Conservation (phyloP, 2,113 vertebrate species). For the Fregata magnificens region DNA sequence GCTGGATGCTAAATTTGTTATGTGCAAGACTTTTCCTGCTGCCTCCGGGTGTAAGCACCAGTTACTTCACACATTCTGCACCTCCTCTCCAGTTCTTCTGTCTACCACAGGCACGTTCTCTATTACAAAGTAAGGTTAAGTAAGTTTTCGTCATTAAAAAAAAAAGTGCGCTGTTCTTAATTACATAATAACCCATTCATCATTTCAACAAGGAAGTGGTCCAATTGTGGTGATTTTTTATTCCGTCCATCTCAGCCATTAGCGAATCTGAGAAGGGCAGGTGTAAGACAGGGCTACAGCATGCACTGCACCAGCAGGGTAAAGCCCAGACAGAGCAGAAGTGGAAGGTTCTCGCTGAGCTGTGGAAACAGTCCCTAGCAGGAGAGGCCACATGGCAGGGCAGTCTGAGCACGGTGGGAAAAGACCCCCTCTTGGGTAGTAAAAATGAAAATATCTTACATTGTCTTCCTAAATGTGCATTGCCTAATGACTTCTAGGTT, state of each 20-base stretch:
- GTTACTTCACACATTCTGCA: neutral
- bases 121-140: neutral
- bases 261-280: neutral
- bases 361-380: neutral
- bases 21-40: neutral
- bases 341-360: neutral
- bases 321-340: neutral
- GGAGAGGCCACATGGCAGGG: neutral
- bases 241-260: neutral
- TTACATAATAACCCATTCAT: neutral
- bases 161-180: neutral
- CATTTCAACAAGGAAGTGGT: neutral
- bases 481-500: neutral
- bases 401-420: neutral
- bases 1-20: neutral
- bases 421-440: neutral
- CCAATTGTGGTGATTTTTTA: neutral
- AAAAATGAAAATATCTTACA: neutral
- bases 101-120: neutral
- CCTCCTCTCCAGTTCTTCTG: neutral
- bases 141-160: neutral
- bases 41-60: neutral
- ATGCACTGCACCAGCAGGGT: neutral
- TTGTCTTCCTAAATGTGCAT: neutral
- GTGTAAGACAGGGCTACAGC: neutral